Evolutionary conservation across 1,140 invertebrate species (phyloP), one percentile per base, ranked within the genome.

Genomic region (Scaptomyza hsui): DNA sequence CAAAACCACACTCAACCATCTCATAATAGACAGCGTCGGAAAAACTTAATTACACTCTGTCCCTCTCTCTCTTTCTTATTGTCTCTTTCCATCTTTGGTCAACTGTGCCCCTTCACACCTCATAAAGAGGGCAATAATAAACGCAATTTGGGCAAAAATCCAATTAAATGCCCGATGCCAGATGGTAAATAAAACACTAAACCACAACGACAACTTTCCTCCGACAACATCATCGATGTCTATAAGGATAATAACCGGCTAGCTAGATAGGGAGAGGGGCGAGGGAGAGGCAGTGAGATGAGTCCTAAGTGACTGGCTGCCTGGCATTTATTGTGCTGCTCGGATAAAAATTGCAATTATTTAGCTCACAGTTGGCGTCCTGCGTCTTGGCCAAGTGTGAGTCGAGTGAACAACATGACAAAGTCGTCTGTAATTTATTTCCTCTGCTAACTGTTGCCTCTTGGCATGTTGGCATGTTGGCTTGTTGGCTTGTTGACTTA

Each of bases 131-230:
- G 71, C 81, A 85, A 77, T 86, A 86, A 85, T 85, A 85, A 85
- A 86, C 81, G 81, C 82, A 85, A 85, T 85, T 85, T 86, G 80
- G 85, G 77, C 81, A 85, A 70, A 88, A 85, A 85, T 85, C 81
- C 81, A 85, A 85, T 85, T 85, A 85, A 86, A 85, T 86, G 70
- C 49, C 70, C 44, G 64, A 42, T 56, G 68, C 32, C 80, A 85
- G 79, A 73, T 76, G 72, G 70, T 73, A 24, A 49, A 68, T 47
- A 68, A 60, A 72, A 72, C 32, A 68, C 55, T 60, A 52, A 57
- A 51, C 61, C 68, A 57, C 68, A 71, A 65, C 52, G 55, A 60
- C 69, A 72, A 72, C 69, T 59, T 60, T 29, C 60, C 62, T 32
- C 44, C 52, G 29, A 65, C 62, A 67, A 53, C 64, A 68, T 72